A percentile compares a stretch with the other conserved stretches of the same genome.
Conservation (phyloP, 2,888 invertebrate species). For the Spisula solida region DNA sequence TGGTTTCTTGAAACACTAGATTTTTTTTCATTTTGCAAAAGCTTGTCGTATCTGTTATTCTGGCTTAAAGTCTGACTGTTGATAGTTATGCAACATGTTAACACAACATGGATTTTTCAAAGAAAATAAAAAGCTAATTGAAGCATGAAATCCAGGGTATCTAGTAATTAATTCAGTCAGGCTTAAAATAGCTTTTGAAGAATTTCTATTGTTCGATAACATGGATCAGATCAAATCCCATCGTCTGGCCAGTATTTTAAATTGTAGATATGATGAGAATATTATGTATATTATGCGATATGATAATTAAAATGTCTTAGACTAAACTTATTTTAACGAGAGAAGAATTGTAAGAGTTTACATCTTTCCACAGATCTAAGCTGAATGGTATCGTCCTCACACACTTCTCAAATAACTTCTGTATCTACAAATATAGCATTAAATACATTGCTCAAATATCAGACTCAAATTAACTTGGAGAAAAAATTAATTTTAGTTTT, state of each 20-base stretch:
- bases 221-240: neutral
- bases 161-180: no score
- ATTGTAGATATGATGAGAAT: neutral
- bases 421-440: constrained; percentile 75
- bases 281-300: neutral
- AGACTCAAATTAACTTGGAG: no score
- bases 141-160: no score
- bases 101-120: no score
- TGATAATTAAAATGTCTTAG: neutral
- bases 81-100: no score
- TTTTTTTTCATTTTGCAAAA: no score
- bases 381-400: constrained; percentile 79
- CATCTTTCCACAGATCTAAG: constrained; percentile 84
- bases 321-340: neutral
- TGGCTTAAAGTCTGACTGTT: no score
- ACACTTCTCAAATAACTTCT: constrained; percentile 78
- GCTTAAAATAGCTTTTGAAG: neutral
- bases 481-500: no score
- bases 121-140: no score
- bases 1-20: no score
- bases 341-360: constrained; percentile 74
- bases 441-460: neutral
- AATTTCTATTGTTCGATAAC: neutral
- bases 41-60: no score
- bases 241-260: neutral